Base-by-base conservation (phyloP, 2,888 invertebrate species). In the Automeris io region DNA sequence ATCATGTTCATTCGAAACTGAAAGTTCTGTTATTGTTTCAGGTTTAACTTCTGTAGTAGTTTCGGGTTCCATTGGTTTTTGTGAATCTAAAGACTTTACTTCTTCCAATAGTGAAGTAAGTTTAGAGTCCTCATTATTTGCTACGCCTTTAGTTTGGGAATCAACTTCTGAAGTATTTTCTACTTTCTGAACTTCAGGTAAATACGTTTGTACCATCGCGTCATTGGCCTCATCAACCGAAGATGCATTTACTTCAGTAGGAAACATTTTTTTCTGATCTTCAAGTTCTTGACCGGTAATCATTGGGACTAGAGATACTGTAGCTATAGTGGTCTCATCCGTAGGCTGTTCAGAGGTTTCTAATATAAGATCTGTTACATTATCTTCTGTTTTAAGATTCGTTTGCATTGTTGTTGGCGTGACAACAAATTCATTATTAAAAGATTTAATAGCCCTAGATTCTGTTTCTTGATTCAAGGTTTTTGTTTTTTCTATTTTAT, bases 391-490 rank as follows among this genome's bases (percentile, higher is more conserved):
- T 21, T 33, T 39, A 19, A 33, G 16, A 26, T 5, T 39, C 4
- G 21, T n/a, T 35, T 38, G 36, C 5, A 39, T 44, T 29, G 63
- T 66, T n/a, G 61, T 57, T 35, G 54, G 47, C 43, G 65, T 61
- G 33, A 52, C 50, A 23, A 49, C 33, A 41, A 60, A 56, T 42
- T 66, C 59, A 31, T 57, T 55, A 42, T 63, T 56, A 37, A 68
- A 55, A 21, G 60, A 44, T 50, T 68, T 70, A 11, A 75, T 74
- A 3, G 75, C 70, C 43, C 75, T 69, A 49, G 58, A 60, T 41
- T 75, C 70, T 9, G 70, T 58, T 42, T 62, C 61, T 9, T 50
- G 42, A 23, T 45, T 40, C 23, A 52, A 53, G 29, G 50, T 55
- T 7, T 49, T 32, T n/a, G 51, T 45, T 18, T 57, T 44, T 16